A percentile compares a stretch with the other conserved stretches of the same genome.
These are phyloP conservation scores for Lutjanus erythropterus DNA, from an alignment of 2,113 vertebrate species.

Conservation along the genomic window DNA sequence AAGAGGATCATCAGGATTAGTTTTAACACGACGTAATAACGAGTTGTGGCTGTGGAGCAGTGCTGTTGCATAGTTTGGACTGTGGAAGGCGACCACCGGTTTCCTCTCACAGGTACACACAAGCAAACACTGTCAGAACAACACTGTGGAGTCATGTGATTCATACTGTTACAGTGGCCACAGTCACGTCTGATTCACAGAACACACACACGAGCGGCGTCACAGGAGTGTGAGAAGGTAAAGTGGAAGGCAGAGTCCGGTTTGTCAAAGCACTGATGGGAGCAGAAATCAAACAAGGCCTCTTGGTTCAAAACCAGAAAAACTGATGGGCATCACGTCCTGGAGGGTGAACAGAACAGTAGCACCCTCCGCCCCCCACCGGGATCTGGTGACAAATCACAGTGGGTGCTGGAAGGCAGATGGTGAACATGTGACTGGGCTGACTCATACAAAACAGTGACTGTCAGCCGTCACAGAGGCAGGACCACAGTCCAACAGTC, in stretches of 20 bases:
- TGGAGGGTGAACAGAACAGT: too few relatives aligned
- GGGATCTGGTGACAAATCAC: background rate
- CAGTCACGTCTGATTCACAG: background rate
- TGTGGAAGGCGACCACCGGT: constrained; percentile 15
- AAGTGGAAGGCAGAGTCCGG: constrained; percentile 2
- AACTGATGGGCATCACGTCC: background rate
- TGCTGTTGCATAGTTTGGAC: constrained; percentile 45
- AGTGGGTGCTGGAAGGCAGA: background rate
- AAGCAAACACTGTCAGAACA: background rate
- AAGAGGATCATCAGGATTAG: constrained; percentile 14
- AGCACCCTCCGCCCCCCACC: too few relatives aligned
- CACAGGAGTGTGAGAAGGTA: constrained; percentile 6
- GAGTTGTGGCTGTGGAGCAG: constrained; percentile 1
- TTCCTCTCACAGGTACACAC: constrained; percentile 16
- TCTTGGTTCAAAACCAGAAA: background rate
- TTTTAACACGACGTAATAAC: background rate
- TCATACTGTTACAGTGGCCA: background rate
- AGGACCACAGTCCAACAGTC: background rate
- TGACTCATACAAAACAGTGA: background rate
- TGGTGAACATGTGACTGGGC: background rate
- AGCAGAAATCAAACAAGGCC: background rate
- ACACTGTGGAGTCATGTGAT: background rate
- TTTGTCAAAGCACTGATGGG: background rate
- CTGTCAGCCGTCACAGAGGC: background rate
- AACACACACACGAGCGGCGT: background rate